phyloP scores from a whole-genome alignment of 1,140 invertebrate species.

The Phenacoccus solenopsis region DNA sequence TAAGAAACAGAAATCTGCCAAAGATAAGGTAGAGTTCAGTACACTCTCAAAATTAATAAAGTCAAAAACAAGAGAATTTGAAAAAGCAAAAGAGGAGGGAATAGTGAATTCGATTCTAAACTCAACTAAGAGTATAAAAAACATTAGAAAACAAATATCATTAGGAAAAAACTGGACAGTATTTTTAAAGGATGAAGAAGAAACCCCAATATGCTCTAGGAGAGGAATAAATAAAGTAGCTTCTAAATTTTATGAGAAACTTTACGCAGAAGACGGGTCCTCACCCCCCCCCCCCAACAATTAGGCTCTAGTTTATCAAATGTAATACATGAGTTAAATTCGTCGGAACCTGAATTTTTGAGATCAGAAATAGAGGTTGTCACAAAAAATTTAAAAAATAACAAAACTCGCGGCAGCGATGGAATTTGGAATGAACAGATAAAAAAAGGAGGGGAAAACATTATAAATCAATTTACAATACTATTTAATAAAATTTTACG shows the following conservation, averaged over 20 bases:
- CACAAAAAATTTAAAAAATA: neutral
- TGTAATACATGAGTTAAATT: too few species aligned
- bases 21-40: neutral
- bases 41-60: neutral
- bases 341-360: neutral
- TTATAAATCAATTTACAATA: slow-evolving; percentile 1
- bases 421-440: slow-evolving; percentile 8
- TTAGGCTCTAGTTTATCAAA: too few species aligned
- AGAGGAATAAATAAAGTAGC: neutral
- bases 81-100: neutral
- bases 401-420: slow-evolving; percentile 19
- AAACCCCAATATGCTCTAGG: neutral
- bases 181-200: neutral
- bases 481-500: slow-evolving; percentile 19
- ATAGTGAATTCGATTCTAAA: neutral
- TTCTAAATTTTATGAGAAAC: neutral
- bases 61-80: neutral
- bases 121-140: neutral
- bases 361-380: neutral
- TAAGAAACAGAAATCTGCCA: too few species aligned
- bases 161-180: neutral
- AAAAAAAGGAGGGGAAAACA: neutral
- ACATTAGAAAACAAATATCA: neutral
- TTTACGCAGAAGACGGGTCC: too few species aligned
- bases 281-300: too few species aligned